phyloP scores from a whole-genome alignment of 2,113 vertebrate species.

The Thomomys bottae region DNA sequence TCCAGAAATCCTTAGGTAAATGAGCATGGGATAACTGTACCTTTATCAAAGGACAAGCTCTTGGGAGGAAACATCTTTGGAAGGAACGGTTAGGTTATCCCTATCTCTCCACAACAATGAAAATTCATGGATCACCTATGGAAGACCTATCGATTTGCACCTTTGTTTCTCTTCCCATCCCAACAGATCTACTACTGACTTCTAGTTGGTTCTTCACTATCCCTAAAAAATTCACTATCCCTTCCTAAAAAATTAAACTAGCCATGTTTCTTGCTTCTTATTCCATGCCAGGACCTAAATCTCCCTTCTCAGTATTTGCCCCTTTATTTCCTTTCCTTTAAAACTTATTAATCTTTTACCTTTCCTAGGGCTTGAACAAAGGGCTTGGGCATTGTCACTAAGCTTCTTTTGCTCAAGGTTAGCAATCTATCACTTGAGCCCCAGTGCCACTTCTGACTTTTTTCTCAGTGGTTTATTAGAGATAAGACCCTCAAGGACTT shows the following conservation, averaged over 20 bases:
- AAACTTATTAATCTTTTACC: too few species aligned
- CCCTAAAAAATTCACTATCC: too few species aligned
- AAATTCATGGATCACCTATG: neutral
- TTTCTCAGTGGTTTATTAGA: too few species aligned
- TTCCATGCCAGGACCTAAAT: neutral
- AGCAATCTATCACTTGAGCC: too few species aligned
- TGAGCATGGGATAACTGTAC: neutral
- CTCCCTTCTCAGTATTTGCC: neutral
- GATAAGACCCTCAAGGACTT: too few species aligned
- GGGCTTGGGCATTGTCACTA: too few species aligned
- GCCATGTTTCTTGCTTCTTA: neutral
- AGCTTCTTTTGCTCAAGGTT: too few species aligned
- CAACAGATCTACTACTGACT: neutral
- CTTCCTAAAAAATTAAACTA: neutral
- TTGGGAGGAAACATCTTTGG: slow-evolving; percentile 16
- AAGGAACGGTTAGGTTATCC: neutral
- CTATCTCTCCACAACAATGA: neutral
- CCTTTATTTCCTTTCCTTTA: too few species aligned
- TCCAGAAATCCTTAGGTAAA: neutral
- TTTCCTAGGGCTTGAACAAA: too few species aligned
- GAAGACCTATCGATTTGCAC: neutral
- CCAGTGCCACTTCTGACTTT: too few species aligned
- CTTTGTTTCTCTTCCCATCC: neutral
- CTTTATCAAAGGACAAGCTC: neutral
- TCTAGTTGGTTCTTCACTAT: neutral